Percentiles rank a stretch among this genome's conserved stretches.
Conservation (phyloP, 2,888 invertebrate genomes). For the Geotrupes spiniger region DNA sequence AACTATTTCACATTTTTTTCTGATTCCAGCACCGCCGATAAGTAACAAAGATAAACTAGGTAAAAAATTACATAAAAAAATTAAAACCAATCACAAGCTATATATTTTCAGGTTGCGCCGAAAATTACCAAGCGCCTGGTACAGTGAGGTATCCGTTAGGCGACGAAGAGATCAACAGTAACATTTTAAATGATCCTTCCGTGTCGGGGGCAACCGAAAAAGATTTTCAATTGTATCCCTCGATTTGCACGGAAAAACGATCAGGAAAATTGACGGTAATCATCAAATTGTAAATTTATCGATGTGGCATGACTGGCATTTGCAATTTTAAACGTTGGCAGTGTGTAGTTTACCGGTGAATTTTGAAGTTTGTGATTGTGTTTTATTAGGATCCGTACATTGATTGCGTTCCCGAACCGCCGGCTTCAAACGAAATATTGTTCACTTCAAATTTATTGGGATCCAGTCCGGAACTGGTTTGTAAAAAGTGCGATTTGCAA, state of each 20-base stretch:
- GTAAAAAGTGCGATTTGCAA: constrained; percentile 44
- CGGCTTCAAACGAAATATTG: constrained; percentile 17
- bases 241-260: constrained; percentile 4
- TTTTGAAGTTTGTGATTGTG: constrained; percentile 9
- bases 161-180: constrained; percentile 28
- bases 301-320: too few relatives aligned
- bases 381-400: constrained; percentile 20
- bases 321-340: constrained; percentile 8
- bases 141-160: constrained; percentile 27
- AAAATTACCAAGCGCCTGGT: constrained; percentile 27
- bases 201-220: constrained; percentile 13
- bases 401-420: constrained; percentile 11
- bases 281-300: too few relatives aligned
- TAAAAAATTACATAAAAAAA: too few relatives aligned
- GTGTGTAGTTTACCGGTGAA: constrained; percentile 1
- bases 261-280: constrained; percentile 10
- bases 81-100: too few relatives aligned
- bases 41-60: too few relatives aligned
- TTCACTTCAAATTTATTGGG: constrained; percentile 22
- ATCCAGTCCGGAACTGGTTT: constrained; percentile 29
- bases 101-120: too few relatives aligned
- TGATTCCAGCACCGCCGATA: too few relatives aligned
- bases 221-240: constrained; percentile 12
- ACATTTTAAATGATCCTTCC: constrained; percentile 19
- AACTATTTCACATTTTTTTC: too few relatives aligned